These are phyloP conservation scores for Montipora sp. DNA, from an alignment of 64 coral and sea anemone species.

Conservation along the genomic window DNA sequence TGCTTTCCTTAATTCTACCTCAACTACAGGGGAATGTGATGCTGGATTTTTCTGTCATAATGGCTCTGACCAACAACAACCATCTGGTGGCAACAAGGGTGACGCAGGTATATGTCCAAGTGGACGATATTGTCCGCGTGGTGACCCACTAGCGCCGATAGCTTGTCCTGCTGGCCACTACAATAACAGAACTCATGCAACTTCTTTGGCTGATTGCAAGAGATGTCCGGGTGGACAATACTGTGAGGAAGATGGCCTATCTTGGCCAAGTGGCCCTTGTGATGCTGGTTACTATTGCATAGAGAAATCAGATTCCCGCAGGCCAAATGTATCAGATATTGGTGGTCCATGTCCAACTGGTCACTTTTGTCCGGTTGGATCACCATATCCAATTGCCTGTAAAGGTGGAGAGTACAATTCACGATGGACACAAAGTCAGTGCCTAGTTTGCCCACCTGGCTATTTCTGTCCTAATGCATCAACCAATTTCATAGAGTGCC, in stretches of 20 bases:
- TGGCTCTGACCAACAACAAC: conserved; percentile 89
- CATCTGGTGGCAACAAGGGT: conserved; percentile 86
- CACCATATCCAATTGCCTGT: conserved; percentile 78
- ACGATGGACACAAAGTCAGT: conserved; percentile 79
- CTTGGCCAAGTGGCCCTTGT: conserved; percentile 92
- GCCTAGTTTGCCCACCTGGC: conserved; percentile 79
- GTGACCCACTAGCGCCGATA: conserved; percentile 73
- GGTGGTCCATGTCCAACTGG: conserved; percentile 96
- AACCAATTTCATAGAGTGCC: conserved; percentile 75
- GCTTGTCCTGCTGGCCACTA: conserved; percentile 86
- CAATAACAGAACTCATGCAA: conserved; percentile 79
- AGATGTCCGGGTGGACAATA: conserved; percentile 86
- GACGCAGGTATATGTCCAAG: conserved; percentile 94
- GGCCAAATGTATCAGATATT: conserved; percentile 77
- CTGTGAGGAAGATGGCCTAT: conserved; percentile 83
- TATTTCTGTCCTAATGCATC: conserved; percentile 98
- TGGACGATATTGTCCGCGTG: conserved; percentile 83
- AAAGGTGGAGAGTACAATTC: conserved; percentile 87
- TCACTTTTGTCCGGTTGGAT: conserved; percentile 80
- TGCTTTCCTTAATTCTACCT: conserved; percentile 75
- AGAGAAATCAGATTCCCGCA: conserved; percentile 56
- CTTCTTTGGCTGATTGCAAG: conserved; percentile 60
- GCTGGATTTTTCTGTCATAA: conserved; percentile 91
- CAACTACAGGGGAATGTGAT: conserved; percentile 72
- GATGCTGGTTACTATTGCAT: conserved; percentile 92